Evolutionary conservation across 2,888 invertebrate genomes (phyloP).

Genomic region (Heptascelio sp.): DNA sequence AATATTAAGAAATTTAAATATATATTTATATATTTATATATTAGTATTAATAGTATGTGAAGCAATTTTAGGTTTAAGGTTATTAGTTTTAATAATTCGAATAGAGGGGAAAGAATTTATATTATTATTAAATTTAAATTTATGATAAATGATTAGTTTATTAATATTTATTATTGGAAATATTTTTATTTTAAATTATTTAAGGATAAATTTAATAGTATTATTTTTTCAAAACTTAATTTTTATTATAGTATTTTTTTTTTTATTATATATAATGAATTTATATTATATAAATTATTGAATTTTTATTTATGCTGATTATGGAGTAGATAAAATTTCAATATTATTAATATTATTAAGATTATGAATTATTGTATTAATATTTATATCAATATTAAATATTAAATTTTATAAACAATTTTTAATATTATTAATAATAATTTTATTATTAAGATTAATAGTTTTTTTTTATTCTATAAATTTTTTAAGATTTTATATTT

Average conservation of each 20-base stretch:
- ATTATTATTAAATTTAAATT: slow-evolving; percentile 60
- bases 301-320: slow-evolving; percentile 37
- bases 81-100: slow-evolving; percentile 88
- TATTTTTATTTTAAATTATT: slow-evolving; percentile 78
- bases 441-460: slow-evolving; percentile 87
- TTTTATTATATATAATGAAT: slow-evolving; percentile 37
- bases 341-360: slow-evolving; percentile 82
- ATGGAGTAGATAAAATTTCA: slow-evolving; percentile 54
- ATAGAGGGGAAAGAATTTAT: slow-evolving; percentile 87
- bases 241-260: too few species aligned
- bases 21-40: slow-evolving; percentile 87
- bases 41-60: slow-evolving; percentile 89
- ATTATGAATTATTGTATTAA: slow-evolving; percentile 88
- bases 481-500: slow-evolving; percentile 90
- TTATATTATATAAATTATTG: slow-evolving; percentile 18
- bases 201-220: slow-evolving; percentile 28
- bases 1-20: slow-evolving; percentile 77
- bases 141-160: slow-evolving; percentile 85
- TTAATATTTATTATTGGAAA: slow-evolving; percentile 86
- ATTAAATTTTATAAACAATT: slow-evolving; percentile 67
- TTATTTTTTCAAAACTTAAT: slow-evolving; percentile 45
- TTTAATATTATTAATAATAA: slow-evolving; percentile 79
- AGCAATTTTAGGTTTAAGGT: slow-evolving; percentile 87
- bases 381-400: slow-evolving; percentile 84
- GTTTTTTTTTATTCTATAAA: slow-evolving; percentile 87